Evolutionary conservation across 1,140 invertebrate genomes (phyloP).

Genomic region (Atta colombica): DNA sequence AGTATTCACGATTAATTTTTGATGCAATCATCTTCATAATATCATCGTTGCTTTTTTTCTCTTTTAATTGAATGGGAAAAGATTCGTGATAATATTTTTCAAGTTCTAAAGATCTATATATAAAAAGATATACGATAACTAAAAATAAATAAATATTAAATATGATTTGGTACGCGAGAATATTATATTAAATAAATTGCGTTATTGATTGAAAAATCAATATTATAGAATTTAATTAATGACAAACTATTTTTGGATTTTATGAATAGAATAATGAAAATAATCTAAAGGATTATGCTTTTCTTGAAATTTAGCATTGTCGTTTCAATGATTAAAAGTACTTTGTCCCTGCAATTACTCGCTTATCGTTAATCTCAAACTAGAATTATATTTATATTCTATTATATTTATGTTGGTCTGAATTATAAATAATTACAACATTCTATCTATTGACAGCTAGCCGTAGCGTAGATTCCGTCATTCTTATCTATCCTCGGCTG

Average conservation of each 20-base stretch:
- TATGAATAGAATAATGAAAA: background rate
- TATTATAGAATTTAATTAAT: slow-evolving; percentile 28
- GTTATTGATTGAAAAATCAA: background rate
- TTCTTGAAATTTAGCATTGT: background rate
- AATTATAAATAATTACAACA: slow-evolving; percentile 39
- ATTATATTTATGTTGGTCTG: slow-evolving; percentile 47
- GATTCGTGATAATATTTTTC: background rate
- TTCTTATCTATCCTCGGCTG: slow-evolving; percentile 26
- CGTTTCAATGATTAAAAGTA: background rate
- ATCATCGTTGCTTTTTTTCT: background rate
- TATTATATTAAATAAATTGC: slow-evolving; percentile 7
- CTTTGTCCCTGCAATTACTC: slow-evolving; percentile 17
- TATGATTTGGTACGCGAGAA: background rate
- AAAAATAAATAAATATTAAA: background rate
- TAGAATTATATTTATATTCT: slow-evolving; percentile 43
- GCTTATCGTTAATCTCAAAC: background rate
- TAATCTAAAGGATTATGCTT: background rate
- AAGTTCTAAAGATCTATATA: background rate
- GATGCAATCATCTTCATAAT: background rate
- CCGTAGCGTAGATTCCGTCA: background rate
- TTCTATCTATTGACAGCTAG: background rate
- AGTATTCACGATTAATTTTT: slow-evolving; percentile 9
- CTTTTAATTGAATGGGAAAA: background rate
- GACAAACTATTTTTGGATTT: background rate
- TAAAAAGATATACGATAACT: background rate